Evolutionary conservation across 2,888 invertebrate genomes (phyloP), one percentile per base, ranked within the genome.

Genomic region (Dolomedes plantarius): DNA sequence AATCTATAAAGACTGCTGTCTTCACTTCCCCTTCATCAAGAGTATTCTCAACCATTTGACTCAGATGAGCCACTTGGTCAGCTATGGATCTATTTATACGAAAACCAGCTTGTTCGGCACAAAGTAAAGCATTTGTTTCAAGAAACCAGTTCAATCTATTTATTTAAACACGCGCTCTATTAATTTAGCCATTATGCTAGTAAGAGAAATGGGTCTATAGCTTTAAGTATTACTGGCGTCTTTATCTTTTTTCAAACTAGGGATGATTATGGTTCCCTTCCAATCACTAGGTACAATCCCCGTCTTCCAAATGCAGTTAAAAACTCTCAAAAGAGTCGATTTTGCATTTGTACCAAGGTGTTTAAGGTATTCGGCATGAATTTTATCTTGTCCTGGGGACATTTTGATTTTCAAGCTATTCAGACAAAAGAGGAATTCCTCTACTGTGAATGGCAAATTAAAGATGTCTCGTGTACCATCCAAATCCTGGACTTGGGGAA

Each of bases 241-340:
- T 67, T 67, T 46, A 9, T 27, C 68, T 46, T 76, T 67, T 36
- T 67, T 65, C 28, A 67, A 28, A 28, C 76, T 65, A 29, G 23
- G 64, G 27, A 32, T 13, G 16, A 74, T n/a, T 27, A 16, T 46
- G 29, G 50, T n/a, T n/a, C n/a, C n/a, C 36, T 36, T 31, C 23
- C 62, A 62, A 1, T 1, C 23, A 2, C 13, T 62, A 13, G 62
- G 23, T 62, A 62, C 62, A 13, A 1, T 62, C 1, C 62, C 62
- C 2, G 62, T 1, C 5, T 19, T 62, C 62, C 62, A 62, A 19
- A 62, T 62, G 1, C 2, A 5, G 23, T 64, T 32, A 13, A 62
- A 62, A 27, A 64, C 23, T 27, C 27, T 13, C 13, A 74, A 27
- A 74, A 74, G 32, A 36, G 64, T 64, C 32, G 6, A 5, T 32